Base-by-base conservation (phyloP, 2,888 invertebrate genomes). In the Drosophila colorata region DNA sequence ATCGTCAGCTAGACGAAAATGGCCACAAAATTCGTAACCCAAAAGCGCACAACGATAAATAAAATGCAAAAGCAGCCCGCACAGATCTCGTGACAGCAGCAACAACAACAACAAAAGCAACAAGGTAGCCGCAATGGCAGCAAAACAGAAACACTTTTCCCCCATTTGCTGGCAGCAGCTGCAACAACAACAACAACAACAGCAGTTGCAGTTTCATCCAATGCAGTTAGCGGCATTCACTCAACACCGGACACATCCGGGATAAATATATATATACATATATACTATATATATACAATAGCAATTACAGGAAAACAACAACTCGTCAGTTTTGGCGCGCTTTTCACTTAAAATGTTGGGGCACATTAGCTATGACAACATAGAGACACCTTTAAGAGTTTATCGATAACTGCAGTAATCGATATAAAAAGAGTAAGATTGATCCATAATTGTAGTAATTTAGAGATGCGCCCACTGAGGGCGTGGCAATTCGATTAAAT, bases 81-180 rank as follows among this genome's bases (percentile, higher is more conserved):
- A 64, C 64, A 68, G 67, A 80, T 66, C 58, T 69, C 52, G 80
- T 70, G 80, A 70, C 80, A 52, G 71, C 56, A 53, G 35, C 59
- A 60, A 2, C 40, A 59, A 1, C 43, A 53, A 31, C 28, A 49
- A 46, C 53, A 68, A 49, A 59, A 48, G 28, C 47, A 40, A 53
- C 55, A 46, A 44, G 44, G 48, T 65, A 49, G 44, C 47, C 44
- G 41, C 60, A 25, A 41, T 44, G 47, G 25, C 47, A 63, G 13
- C 60, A 9, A 31, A 31, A 9, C 28, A 31, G 57, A 46, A 31
- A 37, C 35, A 59, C 61, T 66, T 64, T 77, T 77, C 58, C 78
- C 64, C 53, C 70, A 81, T 63, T 63, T 46, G 28, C 35, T 40
- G 47, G 14, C 35, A 41, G 60, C 71, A 71, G 63, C 73, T 59